Evolutionary conservation across 2,113 vertebrate species (phyloP).

Genomic region (Vicugna pacos): DNA sequence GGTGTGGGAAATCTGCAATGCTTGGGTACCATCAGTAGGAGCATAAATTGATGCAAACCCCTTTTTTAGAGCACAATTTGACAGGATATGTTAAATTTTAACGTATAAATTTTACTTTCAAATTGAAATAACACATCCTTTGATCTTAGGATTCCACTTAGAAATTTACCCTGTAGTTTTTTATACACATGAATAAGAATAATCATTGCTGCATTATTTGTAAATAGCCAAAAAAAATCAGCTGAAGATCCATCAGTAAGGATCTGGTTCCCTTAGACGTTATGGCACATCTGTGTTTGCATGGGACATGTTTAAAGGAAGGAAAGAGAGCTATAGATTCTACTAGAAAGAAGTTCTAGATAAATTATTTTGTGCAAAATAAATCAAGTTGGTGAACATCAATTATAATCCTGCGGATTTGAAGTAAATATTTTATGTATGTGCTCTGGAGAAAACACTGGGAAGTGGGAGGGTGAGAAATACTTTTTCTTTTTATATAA

Average conservation of each 20-base stretch:
- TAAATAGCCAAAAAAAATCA: not conserved
- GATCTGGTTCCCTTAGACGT: not conserved
- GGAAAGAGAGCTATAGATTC: not conserved
- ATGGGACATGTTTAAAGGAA: not conserved
- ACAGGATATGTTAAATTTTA: constrained; percentile 62
- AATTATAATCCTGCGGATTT: not conserved
- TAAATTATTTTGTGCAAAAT: not conserved
- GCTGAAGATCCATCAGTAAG: not conserved
- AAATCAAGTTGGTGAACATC: not conserved
- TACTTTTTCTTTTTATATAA: not conserved
- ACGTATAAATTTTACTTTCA: constrained; percentile 62
- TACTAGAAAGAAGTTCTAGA: not conserved
- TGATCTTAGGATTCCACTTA: constrained; percentile 55
- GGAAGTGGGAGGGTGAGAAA: not conserved
- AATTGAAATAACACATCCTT: constrained; percentile 71
- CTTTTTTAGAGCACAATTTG: constrained; percentile 61
- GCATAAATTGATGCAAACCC: constrained; percentile 42
- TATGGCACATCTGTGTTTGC: not conserved
- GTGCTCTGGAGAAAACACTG: not conserved
- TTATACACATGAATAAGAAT: not conserved
- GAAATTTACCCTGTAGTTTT: constrained; percentile 30
- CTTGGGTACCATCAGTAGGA: not conserved
- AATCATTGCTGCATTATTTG: not conserved
- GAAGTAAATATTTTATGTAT: constrained; percentile 39
- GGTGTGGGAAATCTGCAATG: not conserved